Base-by-base conservation (phyloP, 2,113 vertebrate species). In the Gambusia affinis region DNA sequence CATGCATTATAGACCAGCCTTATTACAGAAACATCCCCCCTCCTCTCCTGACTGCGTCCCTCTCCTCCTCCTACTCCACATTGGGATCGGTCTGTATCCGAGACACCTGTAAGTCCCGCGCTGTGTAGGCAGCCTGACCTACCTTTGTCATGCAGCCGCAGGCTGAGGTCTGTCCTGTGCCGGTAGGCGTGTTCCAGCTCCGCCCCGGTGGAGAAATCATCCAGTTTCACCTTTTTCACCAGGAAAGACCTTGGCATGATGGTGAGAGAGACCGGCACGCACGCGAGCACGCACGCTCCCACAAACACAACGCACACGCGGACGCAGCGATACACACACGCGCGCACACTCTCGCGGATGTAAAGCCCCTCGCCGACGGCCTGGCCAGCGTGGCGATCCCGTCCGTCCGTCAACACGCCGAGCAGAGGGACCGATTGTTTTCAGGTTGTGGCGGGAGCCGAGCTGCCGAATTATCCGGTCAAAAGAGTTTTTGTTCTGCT, bases 191-290 rank as follows among this genome's bases (percentile, higher is more conserved):
- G 95, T 83, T 96, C 97, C 80, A 96, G 82, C 85, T 97, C 96
- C 63, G 95, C 90, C 76, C 75, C 89, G 29, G 94, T 95, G 82
- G 96, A 95, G 92, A 97, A 97, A 88, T 96, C 96, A 94, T 97
- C 97, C 75, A 97, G 90, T 94, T 98, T 97, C 92, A 97, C 96
- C 96, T 98, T 98, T 94, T 98, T 98, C 81, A 98, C 97, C 94
- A 98, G 94, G 92, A 98, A 98, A 87, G 97, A 98, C 93, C 97
- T 97, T 93, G 97, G 97, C 97, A 98, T 98, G 91, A 84, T 93
- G 91, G 85, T 85, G 89, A 82, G 83, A 80, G 83, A 81, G 81
- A 28, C 57, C 67, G 79, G 66, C 77, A 69, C 83, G 42, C 76
- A 57, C 67, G 11, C 79, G 69, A 64, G 35, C 75, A 60, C 81